These are phyloP conservation scores for Botrylloides violaceus DNA, from an alignment of 23 tunicate species.

Conservation along the genomic window DNA sequence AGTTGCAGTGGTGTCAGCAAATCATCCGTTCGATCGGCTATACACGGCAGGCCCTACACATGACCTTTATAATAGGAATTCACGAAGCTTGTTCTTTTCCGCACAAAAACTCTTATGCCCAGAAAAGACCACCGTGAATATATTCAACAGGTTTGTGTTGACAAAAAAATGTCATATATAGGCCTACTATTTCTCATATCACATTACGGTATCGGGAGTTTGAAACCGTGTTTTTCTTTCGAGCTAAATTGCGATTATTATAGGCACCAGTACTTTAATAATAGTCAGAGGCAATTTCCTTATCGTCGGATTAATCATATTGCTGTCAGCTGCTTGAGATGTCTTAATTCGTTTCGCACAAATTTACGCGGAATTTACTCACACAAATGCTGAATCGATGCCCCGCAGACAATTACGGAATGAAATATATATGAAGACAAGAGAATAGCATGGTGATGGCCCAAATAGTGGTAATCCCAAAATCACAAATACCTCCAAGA, in stretches of 20 bases:
- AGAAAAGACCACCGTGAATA: too few species aligned
- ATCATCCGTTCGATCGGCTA: too few species aligned
- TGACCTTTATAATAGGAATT: too few species aligned
- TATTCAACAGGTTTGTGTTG: too few species aligned
- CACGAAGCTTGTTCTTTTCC: too few species aligned
- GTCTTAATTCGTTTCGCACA: slow-evolving; percentile 6
- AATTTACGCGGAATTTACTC: slow-evolving; percentile 1
- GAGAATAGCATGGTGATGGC: neutral
- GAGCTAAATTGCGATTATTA: slow-evolving; percentile 9
- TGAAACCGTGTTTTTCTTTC: too few species aligned
- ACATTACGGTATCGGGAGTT: too few species aligned
- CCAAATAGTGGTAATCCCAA: neutral
- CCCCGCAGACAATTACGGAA: neutral
- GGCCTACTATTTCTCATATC: too few species aligned
- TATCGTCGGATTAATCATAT: slow-evolving; percentile 4
- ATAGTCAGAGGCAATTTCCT: slow-evolving; percentile 16
- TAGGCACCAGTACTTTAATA: slow-evolving; percentile 9
- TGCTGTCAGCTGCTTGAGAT: slow-evolving; percentile 20
- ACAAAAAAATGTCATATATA: too few species aligned
- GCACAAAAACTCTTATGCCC: too few species aligned
- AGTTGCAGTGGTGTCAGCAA: too few species aligned
- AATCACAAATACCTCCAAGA: neutral
- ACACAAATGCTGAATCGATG: neutral
- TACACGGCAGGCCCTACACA: too few species aligned
- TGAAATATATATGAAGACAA: neutral